phyloP scores from a whole-genome alignment of 2,113 vertebrate genomes.

The Ailurus styani region DNA sequence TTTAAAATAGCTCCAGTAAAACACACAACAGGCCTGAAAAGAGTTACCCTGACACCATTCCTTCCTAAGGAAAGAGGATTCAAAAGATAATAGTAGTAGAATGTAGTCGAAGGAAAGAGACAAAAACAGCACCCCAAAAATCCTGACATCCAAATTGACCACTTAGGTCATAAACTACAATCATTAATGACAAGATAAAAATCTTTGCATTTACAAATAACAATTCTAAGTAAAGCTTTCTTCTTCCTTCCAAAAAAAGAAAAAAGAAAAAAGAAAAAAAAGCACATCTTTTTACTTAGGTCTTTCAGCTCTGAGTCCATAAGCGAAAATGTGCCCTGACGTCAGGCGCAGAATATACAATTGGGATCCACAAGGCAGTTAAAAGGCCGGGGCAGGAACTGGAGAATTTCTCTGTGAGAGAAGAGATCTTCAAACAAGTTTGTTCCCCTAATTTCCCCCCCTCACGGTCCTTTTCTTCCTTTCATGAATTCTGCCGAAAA shows the following conservation, averaged over 20 bases:
- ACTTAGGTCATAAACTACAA: neutral
- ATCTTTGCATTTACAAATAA: neutral
- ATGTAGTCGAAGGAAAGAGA: neutral
- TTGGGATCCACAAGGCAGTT: conserved; percentile 13
- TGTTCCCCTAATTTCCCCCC: neutral
- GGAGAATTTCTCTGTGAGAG: neutral
- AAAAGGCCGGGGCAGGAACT: neutral
- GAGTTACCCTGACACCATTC: neutral
- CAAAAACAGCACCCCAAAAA: neutral
- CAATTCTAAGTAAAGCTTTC: neutral
- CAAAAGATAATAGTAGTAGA: neutral
- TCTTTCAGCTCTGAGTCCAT: conserved; percentile 17
- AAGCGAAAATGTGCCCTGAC: neutral
- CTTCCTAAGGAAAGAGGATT: neutral
- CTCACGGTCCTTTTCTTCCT: conserved; percentile 13
- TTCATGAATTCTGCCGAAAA: conserved; percentile 40
- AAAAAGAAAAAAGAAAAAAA: neutral
- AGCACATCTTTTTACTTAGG: neutral
- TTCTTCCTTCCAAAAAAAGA: neutral
- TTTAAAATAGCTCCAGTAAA: neutral
- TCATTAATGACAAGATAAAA: conserved; percentile 7
- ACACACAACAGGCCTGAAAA: neutral
- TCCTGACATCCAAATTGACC: neutral
- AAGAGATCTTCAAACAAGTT: conserved; percentile 34
- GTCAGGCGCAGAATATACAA: neutral